Conservation (phyloP, 2,888 invertebrate species). For the Psococerastis gibbosa region DNA sequence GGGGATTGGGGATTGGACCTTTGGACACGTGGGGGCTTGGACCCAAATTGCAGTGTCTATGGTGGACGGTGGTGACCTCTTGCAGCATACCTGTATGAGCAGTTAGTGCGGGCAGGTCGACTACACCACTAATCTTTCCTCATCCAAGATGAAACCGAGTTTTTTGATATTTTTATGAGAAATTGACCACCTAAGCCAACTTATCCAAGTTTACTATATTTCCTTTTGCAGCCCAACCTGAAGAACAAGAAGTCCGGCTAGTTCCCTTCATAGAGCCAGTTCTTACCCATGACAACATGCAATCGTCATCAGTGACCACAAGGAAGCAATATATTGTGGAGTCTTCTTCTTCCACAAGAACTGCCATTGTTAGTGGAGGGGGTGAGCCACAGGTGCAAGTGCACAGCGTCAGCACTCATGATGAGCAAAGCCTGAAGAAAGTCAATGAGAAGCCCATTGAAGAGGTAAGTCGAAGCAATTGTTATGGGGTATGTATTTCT, state of each 20-base stretch:
- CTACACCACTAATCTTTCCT: no score
- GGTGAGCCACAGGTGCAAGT: constrained; percentile 31
- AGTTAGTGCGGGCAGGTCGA: no score
- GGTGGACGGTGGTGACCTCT: no score
- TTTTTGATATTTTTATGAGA: no score
- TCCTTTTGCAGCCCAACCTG: no score
- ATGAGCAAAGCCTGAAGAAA: constrained; percentile 33
- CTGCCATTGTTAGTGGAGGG: constrained; percentile 22
- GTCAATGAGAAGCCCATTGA: constrained; percentile 32
- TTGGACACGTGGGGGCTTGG: no score
- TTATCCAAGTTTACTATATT: no score
- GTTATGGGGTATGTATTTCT: constrained; percentile 6
- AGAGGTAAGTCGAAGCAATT: constrained; percentile 20
- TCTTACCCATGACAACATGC: constrained; percentile 22
- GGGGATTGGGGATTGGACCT: no score
- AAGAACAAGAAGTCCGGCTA: background rate
- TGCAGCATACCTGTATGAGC: no score
- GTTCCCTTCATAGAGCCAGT: constrained; percentile 8
- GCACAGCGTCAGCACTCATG: constrained; percentile 30
- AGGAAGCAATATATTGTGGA: constrained; percentile 36
- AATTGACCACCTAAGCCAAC: no score
- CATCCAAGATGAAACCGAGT: no score
- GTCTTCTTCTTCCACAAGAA: constrained; percentile 28
- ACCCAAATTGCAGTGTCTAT: no score
- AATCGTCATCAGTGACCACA: constrained; percentile 30